Evolutionary conservation across 2,113 vertebrate genomes (phyloP).

Genomic region (Caranx melampygus): DNA sequence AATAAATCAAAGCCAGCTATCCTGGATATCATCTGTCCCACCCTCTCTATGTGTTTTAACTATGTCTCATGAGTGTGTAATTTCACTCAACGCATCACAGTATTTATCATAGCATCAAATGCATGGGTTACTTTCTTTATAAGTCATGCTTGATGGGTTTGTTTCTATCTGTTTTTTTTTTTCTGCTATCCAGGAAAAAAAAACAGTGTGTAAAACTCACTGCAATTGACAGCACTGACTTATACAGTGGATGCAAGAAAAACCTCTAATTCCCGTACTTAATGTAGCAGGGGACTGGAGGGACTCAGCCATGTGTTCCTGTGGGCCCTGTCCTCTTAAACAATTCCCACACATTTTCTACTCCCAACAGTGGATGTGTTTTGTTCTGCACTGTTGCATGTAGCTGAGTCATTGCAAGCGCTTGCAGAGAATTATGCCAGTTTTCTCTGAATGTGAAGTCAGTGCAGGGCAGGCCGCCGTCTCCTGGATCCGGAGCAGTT

Average conservation of each 20-base stretch:
- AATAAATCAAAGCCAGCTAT: conserved; percentile 80
- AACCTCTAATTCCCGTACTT: conserved; percentile 38
- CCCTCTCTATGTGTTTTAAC: conserved; percentile 64
- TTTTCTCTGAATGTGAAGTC: conserved; percentile 46
- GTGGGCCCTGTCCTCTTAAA: conserved; percentile 66
- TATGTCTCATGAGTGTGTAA: conserved; percentile 68
- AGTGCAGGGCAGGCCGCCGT: conserved; percentile 29
- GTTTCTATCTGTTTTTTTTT: neutral
- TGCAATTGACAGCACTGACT: conserved; percentile 28
- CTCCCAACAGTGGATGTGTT: conserved; percentile 68
- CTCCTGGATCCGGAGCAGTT: conserved; percentile 63
- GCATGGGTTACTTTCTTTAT: conserved; percentile 2
- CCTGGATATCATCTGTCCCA: conserved; percentile 59
- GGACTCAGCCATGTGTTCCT: conserved; percentile 56
- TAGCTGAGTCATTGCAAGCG: conserved; percentile 58
- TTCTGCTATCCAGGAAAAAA: neutral
- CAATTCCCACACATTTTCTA: conserved; percentile 62
- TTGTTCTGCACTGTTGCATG: conserved; percentile 53
- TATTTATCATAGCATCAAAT: conserved; percentile 28
- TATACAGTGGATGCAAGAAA: conserved; percentile 50
- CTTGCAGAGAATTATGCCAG: conserved; percentile 43
- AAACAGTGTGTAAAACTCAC: conserved; percentile 20
- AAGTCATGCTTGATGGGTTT: conserved; percentile 25
- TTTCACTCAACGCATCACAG: conserved; percentile 74
- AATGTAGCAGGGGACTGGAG: conserved; percentile 31